These are phyloP conservation scores for Atherinosoma microstoma DNA, from an alignment of 2,797 vertebrate genomes.

Conservation along the genomic window DNA sequence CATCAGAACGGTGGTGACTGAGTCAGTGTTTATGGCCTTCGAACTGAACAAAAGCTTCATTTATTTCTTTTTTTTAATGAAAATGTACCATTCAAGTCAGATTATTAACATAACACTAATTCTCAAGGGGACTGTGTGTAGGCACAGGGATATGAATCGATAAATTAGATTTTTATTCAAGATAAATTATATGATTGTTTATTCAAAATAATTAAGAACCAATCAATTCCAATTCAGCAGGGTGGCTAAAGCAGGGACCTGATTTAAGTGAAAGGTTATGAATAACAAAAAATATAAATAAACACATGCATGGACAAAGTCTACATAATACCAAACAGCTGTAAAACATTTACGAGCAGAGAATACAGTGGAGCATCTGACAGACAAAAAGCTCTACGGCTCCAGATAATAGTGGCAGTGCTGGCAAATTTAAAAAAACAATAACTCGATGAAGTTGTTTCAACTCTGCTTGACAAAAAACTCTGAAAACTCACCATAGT, in stretches of 20 bases:
- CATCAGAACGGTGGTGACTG: conserved; percentile 1
- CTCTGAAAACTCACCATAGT: background rate
- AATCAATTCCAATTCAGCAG: background rate
- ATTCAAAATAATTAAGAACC: background rate
- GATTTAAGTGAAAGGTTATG: background rate
- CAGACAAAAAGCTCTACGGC: background rate
- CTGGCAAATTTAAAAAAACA: background rate
- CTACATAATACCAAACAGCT: background rate
- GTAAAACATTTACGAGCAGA: too few relatives aligned
- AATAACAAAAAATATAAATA: too few relatives aligned
- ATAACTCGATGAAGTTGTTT: background rate
- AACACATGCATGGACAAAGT: background rate
- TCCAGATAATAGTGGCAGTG: background rate
- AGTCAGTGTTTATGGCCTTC: conserved; percentile 6
- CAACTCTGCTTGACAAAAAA: background rate
- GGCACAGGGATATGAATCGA: background rate
- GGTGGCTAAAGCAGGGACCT: background rate
- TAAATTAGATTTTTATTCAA: background rate
- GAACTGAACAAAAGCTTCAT: background rate
- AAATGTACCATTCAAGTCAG: background rate
- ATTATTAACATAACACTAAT: background rate
- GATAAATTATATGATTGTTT: background rate
- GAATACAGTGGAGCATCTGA: background rate
- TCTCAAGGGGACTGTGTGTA: background rate
- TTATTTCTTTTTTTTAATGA: background rate